Conservation (phyloP, 2,113 vertebrate species). For the Vicugna pacos region DNA sequence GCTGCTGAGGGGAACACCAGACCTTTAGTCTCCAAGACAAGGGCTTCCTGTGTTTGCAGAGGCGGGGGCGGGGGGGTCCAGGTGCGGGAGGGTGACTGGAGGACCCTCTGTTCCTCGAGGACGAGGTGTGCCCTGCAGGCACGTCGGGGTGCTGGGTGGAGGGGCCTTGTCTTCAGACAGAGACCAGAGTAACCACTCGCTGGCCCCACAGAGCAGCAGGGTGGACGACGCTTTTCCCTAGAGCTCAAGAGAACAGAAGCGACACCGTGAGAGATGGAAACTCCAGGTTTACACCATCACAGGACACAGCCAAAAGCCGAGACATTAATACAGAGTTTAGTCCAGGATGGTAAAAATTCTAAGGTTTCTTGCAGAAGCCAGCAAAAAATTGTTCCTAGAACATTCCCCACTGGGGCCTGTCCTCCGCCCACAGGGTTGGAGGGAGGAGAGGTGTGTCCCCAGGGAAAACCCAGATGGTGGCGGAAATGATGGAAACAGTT, state of each 20-base stretch:
- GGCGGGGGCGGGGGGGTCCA: not conserved
- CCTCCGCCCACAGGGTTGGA: not conserved
- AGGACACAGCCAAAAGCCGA: not conserved
- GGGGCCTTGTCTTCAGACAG: not conserved
- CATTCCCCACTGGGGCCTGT: not conserved
- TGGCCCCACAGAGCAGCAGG: not conserved
- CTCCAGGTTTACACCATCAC: not conserved
- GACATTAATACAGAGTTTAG: not conserved
- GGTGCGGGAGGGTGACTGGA: not conserved
- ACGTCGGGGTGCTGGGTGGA: not conserved
- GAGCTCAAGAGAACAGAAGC: not conserved
- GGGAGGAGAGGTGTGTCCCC: not conserved
- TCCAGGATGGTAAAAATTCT: not conserved
- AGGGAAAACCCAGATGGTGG: not conserved
- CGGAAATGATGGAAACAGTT: not conserved
- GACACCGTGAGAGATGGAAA: not conserved
- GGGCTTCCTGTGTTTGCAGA: not conserved
- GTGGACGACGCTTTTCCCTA: not conserved
- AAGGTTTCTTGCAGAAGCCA: not conserved
- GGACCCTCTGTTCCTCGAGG: not conserved
- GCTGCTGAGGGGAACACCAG: not conserved
- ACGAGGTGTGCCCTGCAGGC: not conserved
- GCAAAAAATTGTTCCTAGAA: not conserved
- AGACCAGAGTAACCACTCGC: not conserved
- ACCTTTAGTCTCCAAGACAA: not conserved